Percentiles rank a stretch among this genome's conserved stretches.
phyloP scores from a whole-genome alignment of 2,888 invertebrate genomes.

The Noctua janthe region DNA sequence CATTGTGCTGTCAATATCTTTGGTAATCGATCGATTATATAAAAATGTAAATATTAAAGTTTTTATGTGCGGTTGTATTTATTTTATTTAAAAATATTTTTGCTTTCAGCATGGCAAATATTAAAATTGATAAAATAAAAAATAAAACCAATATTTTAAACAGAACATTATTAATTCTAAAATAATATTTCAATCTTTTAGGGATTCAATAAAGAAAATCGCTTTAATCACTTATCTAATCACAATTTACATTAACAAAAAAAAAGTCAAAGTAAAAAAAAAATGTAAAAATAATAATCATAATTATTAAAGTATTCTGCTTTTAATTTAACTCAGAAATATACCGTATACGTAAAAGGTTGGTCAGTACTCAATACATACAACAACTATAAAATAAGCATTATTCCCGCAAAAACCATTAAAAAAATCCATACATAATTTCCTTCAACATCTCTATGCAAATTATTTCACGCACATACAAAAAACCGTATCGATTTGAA shows the following conservation, averaged over 20 bases:
- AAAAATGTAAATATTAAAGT: not conserved
- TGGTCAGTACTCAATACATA: constrained; percentile 18
- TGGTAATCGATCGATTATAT: constrained; percentile 43
- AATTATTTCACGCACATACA: constrained; percentile 40
- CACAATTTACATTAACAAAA: not conserved
- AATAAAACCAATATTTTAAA: not conserved
- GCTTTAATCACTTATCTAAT: not conserved
- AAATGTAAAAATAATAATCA: not conserved
- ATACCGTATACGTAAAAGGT: not conserved
- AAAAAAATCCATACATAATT: constrained; percentile 15
- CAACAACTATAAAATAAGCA: constrained; percentile 43
- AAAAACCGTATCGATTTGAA: constrained; percentile 65
- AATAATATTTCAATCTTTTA: not conserved
- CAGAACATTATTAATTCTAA: not conserved
- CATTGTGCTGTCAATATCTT: constrained; percentile 77
- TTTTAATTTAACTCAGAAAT: constrained; percentile 7
- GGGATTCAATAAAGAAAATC: not conserved
- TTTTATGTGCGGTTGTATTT: constrained; percentile 11
- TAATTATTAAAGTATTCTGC: not conserved
- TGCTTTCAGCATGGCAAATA: not conserved
- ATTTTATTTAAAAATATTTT: not conserved
- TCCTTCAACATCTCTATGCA: not conserved
- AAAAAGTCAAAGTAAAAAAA: not conserved
- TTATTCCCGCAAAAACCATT: constrained; percentile 37
- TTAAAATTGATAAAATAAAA: not conserved